Conservation (phyloP, 1,140 invertebrate species). For the Drosophila guanche region DNA sequence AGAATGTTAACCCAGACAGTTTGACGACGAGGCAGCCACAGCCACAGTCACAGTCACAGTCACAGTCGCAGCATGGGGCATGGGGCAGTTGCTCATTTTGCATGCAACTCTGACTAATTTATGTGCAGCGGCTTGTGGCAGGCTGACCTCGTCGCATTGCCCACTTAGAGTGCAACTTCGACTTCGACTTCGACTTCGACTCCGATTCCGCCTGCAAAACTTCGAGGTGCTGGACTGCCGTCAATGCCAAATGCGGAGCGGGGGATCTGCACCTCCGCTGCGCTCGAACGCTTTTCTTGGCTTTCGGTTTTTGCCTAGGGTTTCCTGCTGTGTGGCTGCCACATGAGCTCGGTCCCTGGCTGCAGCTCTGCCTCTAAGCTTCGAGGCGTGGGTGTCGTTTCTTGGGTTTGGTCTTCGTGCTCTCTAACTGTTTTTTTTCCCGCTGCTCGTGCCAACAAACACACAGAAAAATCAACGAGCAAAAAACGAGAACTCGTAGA, state of each 20-base stretch:
- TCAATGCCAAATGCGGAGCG: no score
- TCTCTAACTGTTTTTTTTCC: constrained; percentile 63
- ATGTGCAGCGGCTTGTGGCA: constrained; percentile 24
- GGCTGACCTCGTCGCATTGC: constrained; percentile 39
- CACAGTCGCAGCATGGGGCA: constrained; percentile 2
- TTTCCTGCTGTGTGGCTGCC: constrained; percentile 51
- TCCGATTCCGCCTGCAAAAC: no score
- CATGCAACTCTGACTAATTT: constrained; percentile 66
- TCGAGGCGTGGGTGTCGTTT: constrained; percentile 66
- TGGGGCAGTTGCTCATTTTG: constrained; percentile 59
- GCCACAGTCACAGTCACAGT: background rate
- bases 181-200: constrained; percentile 24
- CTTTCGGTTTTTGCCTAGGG: constrained; percentile 53
- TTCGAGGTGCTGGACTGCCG: background rate
- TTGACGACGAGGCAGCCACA: constrained; percentile 56
- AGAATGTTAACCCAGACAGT: constrained; percentile 67
- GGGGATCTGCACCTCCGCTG: constrained; percentile 51
- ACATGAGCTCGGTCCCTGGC: background rate
- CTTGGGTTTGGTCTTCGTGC: constrained; percentile 67
- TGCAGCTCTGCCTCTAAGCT: no score
- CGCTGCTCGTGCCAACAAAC: constrained; percentile 60
- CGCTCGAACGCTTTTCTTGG: constrained; percentile 72
- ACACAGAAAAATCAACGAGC: constrained; percentile 11
- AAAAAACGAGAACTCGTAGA: constrained; percentile 59
- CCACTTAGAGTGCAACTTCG: constrained; percentile 26